These are phyloP conservation scores for Actenoides hombroni DNA, from an alignment of 2,113 vertebrate species.

Conservation along the genomic window DNA sequence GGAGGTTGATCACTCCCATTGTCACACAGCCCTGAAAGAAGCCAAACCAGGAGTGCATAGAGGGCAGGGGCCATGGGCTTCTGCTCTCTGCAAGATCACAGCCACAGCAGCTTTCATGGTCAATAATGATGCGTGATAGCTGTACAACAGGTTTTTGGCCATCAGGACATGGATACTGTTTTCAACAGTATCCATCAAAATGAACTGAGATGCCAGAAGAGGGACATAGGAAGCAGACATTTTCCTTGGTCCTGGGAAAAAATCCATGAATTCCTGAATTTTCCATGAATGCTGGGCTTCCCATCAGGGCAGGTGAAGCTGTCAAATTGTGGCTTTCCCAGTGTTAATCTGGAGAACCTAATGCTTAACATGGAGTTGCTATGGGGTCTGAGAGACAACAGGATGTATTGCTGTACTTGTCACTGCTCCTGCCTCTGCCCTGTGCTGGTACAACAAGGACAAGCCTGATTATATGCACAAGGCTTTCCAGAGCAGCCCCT, in stretches of 20 bases:
- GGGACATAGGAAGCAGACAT: rapidly evolving
- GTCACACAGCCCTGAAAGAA: not conserved
- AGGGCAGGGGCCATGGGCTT: not conserved
- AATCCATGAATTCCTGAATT: constrained; percentile 2
- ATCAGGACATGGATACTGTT: not conserved
- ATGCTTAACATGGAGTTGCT: not conserved
- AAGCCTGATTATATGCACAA: not conserved
- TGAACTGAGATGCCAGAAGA: rapidly evolving
- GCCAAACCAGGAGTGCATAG: rapidly evolving
- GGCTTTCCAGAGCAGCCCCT: not conserved
- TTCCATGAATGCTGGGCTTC: not conserved
- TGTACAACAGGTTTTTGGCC: rapidly evolving
- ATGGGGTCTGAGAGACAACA: not conserved
- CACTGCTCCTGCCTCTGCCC: not conserved
- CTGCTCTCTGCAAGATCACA: not conserved
- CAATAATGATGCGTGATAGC: too few relatives aligned
- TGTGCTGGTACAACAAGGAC: not conserved
- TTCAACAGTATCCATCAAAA: not conserved
- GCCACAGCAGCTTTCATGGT: not conserved
- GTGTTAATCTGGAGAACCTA: not conserved
- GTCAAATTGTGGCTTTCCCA: not conserved
- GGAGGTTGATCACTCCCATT: not conserved
- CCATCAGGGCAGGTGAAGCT: not conserved
- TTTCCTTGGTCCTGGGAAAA: not conserved
- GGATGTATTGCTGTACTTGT: not conserved